phyloP scores from a whole-genome alignment of 92 coral and sea anemone species.

The Plumapathes pennacea region DNA sequence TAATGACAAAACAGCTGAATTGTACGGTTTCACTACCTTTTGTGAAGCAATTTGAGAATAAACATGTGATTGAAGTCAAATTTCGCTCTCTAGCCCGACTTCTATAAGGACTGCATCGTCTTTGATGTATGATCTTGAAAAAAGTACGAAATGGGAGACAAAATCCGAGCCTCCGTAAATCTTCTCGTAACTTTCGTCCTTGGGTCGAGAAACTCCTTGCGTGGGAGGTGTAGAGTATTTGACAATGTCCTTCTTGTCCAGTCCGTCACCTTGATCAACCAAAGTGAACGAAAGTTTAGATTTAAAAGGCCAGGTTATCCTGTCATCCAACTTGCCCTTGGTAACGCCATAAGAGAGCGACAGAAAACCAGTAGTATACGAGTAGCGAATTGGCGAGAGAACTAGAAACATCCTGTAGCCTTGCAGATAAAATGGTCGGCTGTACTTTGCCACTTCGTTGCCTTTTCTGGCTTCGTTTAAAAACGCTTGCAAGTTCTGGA shows the following conservation, averaged over 20 bases:
- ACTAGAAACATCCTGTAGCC: too few relatives aligned
- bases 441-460: slow-evolving; percentile 37
- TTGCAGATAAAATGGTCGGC: slow-evolving; percentile 75
- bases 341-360: slow-evolving; percentile 40
- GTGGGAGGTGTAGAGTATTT: too few relatives aligned
- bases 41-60: too few relatives aligned
- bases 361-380: too few relatives aligned
- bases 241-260: slow-evolving; percentile 20
- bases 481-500: slow-evolving; percentile 52
- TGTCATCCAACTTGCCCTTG: slow-evolving; percentile 63
- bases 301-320: slow-evolving; percentile 63
- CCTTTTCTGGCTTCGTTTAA: slow-evolving; percentile 59
- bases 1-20: too few relatives aligned
- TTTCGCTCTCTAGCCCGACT: too few relatives aligned
- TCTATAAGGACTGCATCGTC: slow-evolving; percentile 3
- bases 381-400: too few relatives aligned
- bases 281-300: slow-evolving; percentile 46
- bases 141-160: neutral
- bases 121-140: slow-evolving; percentile 1
- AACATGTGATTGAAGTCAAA: too few relatives aligned
- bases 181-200: too few relatives aligned
- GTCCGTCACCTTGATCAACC: slow-evolving; percentile 41
- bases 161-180: too few relatives aligned
- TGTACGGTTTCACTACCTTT: too few relatives aligned
- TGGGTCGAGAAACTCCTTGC: too few relatives aligned